Conservation (phyloP, 2,113 vertebrate genomes). For the Zosterops hypoxanthus region DNA sequence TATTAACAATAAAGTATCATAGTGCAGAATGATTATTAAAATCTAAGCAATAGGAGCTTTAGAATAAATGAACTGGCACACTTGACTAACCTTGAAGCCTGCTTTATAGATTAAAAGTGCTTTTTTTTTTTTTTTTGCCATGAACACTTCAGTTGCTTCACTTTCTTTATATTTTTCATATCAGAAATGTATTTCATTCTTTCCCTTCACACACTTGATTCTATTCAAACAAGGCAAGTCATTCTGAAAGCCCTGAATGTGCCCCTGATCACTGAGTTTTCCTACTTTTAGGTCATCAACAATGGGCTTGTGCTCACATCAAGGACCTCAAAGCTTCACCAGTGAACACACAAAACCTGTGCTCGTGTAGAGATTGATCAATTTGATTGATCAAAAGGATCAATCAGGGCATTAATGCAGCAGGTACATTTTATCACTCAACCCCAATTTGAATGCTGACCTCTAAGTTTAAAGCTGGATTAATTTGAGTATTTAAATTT, state of each 20-base stretch:
- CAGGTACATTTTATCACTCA: background rate
- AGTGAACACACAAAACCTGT: background rate
- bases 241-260: background rate
- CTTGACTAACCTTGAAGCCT: conserved; percentile 60
- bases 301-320: background rate
- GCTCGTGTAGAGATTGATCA: background rate
- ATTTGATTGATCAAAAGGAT: background rate
- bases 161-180: background rate
- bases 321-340: background rate
- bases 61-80: conserved; percentile 49
- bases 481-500: background rate
- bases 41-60: conserved; percentile 34
- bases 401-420: background rate
- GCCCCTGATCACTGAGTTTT: background rate
- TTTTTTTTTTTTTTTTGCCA: background rate
- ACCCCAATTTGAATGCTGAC: background rate
- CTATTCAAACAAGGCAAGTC: conserved; percentile 1
- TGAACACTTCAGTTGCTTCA: conserved; percentile 7
- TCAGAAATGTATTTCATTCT: background rate
- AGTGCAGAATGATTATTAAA: conserved; percentile 42
- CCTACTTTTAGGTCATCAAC: background rate
- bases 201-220: background rate
- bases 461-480: background rate
- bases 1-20: conserved; percentile 53
- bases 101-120: conserved; percentile 41